A percentile compares a stretch with the other conserved stretches of the same genome.
Conservation (phyloP, 2,797 vertebrate species). For the Falco biarmicus region DNA sequence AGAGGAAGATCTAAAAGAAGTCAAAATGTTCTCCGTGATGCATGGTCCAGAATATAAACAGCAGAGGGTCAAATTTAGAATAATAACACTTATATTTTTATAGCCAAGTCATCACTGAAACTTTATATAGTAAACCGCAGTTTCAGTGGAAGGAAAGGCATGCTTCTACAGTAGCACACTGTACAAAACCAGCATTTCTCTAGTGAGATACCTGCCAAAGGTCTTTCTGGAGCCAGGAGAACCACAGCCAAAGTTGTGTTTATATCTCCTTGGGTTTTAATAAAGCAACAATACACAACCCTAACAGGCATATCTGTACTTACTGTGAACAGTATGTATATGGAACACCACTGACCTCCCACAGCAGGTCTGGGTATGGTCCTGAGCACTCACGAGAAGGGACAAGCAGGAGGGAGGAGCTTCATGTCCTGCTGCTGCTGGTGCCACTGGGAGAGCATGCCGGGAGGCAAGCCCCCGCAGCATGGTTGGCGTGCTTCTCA, state of each 20-base stretch:
- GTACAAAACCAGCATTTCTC: neutral
- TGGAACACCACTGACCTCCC: neutral
- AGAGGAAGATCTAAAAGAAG: neutral
- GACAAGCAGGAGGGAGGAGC: neutral
- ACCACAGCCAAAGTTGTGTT: neutral
- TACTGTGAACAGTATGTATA: neutral
- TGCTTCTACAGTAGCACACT: neutral
- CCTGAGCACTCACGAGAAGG: accelerated
- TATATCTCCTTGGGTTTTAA: neutral
- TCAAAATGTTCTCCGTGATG: neutral
- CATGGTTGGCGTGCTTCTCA: neutral
- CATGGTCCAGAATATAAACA: neutral
- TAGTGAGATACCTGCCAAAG: neutral
- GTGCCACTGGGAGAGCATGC: accelerated
- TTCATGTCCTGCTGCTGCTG: neutral
- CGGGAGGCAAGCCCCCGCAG: neutral
- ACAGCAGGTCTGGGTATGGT: neutral
- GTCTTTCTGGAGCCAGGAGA: neutral
- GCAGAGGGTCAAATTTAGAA: neutral
- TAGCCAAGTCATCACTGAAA: neutral
- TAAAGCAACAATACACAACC: neutral
- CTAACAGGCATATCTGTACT: neutral
- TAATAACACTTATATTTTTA: neutral
- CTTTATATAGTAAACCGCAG: neutral
- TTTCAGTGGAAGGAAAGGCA: neutral